Base-by-base conservation (phyloP, 1,140 invertebrate genomes). In the Drosophila novamexicana region DNA sequence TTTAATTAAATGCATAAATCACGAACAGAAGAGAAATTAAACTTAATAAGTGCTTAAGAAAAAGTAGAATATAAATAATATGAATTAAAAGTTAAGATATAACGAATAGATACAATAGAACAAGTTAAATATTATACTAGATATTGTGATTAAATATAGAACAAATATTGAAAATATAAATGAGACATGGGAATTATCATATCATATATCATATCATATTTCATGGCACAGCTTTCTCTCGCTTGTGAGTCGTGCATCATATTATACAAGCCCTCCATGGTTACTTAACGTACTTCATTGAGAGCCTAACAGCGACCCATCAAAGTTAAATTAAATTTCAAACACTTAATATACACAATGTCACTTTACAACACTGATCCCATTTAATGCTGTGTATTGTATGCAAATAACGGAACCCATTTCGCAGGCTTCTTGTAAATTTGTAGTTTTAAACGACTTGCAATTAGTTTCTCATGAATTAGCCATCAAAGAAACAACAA, bases 391-490 rank as follows among this genome's bases (percentile, higher is more conserved):
- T 10, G 32, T 44, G 29, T 16, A 57, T 57, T 66, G 16, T 66
- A 66, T 66, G 63, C 63, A 57, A 66, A 66, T 56, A 10, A 12
- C 3, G 37, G 32, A 54, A 34, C 32, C 9, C 63, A 36, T 47
- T 66, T 66, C 8, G 6, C 29, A 22, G 9, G 36, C 37, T 49
- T 2, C 22, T 66, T 49, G 18, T 47, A 58, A 42, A n/a, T 18
- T 52, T 36, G 12, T 37, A 44, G 56, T 36, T 53, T 42, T 45
- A 62, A 61, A 53, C 47, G 40, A 29, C n/a, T 12, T 12, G 49
- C 16, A 69, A 63, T 69, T 69, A 62, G 39, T 47, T 50, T 52
- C 10, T 16, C 63, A 47, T 52, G 18, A 61, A 53, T 44, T 37
- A 39, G 32, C 18, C 36, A 44, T 44, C 14, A 18, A 34, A 44